These are phyloP conservation scores for Chlorodrepanis virens DNA, from an alignment of 2,113 vertebrate genomes.

Conservation along the genomic window DNA sequence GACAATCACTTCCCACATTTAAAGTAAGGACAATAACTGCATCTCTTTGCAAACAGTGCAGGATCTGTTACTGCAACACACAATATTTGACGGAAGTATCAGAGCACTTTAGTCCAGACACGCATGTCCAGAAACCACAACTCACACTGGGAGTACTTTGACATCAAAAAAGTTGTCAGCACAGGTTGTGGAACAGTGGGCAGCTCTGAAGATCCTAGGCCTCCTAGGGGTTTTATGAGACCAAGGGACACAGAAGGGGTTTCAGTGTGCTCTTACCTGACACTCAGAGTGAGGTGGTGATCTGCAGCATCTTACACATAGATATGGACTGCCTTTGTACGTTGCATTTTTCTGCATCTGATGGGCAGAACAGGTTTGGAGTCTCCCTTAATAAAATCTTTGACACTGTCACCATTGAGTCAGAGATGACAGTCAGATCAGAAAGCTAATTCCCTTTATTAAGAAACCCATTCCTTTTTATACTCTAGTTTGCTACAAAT, in stretches of 20 bases:
- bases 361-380: neutral
- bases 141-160: neutral
- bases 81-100: neutral
- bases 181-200: neutral
- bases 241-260: rapidly evolving
- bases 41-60: neutral
- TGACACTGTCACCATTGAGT: too few species aligned
- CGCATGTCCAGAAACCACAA: neutral
- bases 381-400: neutral
- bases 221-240: neutral
- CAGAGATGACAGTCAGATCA: too few species aligned
- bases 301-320: neutral
- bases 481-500: too few species aligned
- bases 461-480: too few species aligned
- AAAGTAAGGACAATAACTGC: neutral
- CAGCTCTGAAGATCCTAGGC: neutral
- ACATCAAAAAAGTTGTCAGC: neutral
- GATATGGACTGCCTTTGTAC: rapidly evolving
- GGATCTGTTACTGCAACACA: neutral
- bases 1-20: neutral
- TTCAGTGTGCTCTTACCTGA: neutral
- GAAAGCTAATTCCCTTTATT: too few species aligned
- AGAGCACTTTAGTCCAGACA: neutral
- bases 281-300: neutral
- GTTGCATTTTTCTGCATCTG: neutral